Conservation (phyloP, 2,797 vertebrate species). For the Champsocephalus esox region DNA sequence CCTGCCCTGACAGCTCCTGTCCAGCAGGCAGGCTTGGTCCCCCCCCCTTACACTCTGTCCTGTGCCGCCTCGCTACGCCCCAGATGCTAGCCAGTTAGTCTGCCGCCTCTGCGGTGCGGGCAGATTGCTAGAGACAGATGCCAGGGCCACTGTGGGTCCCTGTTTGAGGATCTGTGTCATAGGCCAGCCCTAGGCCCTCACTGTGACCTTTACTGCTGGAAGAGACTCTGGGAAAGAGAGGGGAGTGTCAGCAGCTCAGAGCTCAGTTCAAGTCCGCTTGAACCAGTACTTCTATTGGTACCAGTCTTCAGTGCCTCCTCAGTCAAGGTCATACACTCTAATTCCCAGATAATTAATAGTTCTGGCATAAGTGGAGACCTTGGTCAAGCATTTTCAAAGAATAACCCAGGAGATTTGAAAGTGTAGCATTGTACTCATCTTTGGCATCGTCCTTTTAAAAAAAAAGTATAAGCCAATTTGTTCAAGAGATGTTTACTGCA, state of each 20-base stretch:
- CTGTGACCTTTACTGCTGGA: slow-evolving; percentile 93
- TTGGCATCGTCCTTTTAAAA: slow-evolving; percentile 5
- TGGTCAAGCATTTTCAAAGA: slow-evolving; percentile 8
- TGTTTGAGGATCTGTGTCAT: slow-evolving; percentile 91
- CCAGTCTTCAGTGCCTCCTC: slow-evolving; percentile 35
- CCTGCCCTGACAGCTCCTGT: slow-evolving; percentile 92
- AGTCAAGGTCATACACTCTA: slow-evolving; percentile 49
- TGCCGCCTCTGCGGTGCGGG: slow-evolving; percentile 76
- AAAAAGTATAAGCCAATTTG: slow-evolving; percentile 34
- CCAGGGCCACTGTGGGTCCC: slow-evolving; percentile 89
- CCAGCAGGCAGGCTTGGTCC: slow-evolving; percentile 88
- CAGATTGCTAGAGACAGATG: slow-evolving; percentile 94
- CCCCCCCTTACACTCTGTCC: slow-evolving; percentile 75
- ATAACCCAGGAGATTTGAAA: slow-evolving; percentile 11
- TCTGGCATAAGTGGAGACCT: slow-evolving; percentile 31
- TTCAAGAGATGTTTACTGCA: slow-evolving; percentile 38
- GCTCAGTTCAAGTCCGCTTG: slow-evolving; percentile 61
- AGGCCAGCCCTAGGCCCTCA: slow-evolving; percentile 89
- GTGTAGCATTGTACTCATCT: slow-evolving; percentile 2
- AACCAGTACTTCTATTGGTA: slow-evolving; percentile 41
- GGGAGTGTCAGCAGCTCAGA: slow-evolving; percentile 61
- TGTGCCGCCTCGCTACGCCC: slow-evolving; percentile 72
- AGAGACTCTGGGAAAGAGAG: slow-evolving; percentile 79
- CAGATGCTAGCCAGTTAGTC: slow-evolving; percentile 89
- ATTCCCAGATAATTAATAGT: slow-evolving; percentile 40